Conservation (phyloP, 1,140 invertebrate species). For the Magallana gigas region DNA sequence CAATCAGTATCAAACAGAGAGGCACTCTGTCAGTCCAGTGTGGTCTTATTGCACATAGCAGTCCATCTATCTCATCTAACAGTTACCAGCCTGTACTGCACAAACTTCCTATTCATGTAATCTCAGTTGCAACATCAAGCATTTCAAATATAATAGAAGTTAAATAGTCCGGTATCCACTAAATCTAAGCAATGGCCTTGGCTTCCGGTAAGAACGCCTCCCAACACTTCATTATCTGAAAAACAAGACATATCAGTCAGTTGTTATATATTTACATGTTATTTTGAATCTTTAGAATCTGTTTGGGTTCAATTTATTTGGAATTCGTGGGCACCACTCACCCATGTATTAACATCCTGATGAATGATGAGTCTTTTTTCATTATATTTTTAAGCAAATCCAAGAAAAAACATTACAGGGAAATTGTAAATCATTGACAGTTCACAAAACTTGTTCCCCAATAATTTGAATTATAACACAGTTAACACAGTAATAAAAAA, state of each 20-base stretch:
- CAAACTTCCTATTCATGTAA: neutral
- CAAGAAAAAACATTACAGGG: too few species aligned
- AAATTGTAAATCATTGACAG: too few species aligned
- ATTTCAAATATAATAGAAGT: neutral
- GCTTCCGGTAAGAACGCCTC: constrained; percentile 96
- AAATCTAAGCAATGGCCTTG: constrained; percentile 78
- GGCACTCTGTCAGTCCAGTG: neutral
- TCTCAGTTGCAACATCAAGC: constrained; percentile 6
- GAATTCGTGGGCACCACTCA: too few species aligned
- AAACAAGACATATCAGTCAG: constrained; percentile 52
- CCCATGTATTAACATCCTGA: too few species aligned
- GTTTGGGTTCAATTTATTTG: too few species aligned
- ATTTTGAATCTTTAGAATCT: too few species aligned
- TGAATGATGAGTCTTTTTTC: too few species aligned
- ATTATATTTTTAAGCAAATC: too few species aligned
- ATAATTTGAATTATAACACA: too few species aligned
- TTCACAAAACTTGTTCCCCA: too few species aligned
- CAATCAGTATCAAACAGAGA: neutral
- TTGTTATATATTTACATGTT: too few species aligned
- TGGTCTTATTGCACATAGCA: constrained; percentile 8
- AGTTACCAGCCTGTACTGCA: neutral
- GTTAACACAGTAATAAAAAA: too few species aligned
- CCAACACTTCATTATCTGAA: constrained; percentile 95
- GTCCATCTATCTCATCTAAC: neutral
- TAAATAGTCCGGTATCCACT: neutral